These are phyloP conservation scores for Chiroxiphia lanceolata DNA, from an alignment of 2,797 vertebrate species.

Conservation along the genomic window DNA sequence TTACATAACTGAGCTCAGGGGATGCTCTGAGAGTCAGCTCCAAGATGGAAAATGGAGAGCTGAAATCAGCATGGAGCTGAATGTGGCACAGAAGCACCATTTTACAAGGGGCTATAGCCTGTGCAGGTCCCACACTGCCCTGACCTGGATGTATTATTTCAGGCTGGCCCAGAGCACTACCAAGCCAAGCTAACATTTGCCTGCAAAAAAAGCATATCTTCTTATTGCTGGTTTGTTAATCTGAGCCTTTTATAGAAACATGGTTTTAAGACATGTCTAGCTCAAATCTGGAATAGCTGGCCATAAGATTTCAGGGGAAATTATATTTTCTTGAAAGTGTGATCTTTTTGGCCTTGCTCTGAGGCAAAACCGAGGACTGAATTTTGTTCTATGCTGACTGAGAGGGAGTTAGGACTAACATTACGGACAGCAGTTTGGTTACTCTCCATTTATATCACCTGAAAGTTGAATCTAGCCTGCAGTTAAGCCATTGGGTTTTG, in stretches of 20 bases:
- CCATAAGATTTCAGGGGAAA: neutral
- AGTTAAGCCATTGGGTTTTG: neutral
- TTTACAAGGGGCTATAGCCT: neutral
- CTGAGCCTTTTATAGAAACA: neutral
- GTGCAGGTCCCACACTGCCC: neutral
- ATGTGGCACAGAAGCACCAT: neutral
- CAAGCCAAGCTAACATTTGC: neutral
- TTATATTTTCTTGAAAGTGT: neutral
- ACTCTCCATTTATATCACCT: neutral
- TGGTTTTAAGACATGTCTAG: neutral
- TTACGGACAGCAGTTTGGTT: neutral
- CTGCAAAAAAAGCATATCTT: neutral
- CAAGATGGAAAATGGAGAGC: neutral
- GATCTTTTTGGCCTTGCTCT: neutral
- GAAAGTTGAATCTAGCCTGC: neutral
- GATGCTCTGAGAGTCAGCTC: rapidly evolving
- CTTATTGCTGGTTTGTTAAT: neutral
- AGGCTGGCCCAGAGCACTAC: neutral
- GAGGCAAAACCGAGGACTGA: neutral
- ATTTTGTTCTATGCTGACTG: neutral
- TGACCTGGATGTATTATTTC: neutral
- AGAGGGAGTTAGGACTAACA: neutral
- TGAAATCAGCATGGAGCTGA: neutral
- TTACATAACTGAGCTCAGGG: rapidly evolving
- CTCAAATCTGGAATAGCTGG: neutral